Base-by-base conservation (phyloP, 1,140 invertebrate genomes). In the Bombus vancouverensis region DNA sequence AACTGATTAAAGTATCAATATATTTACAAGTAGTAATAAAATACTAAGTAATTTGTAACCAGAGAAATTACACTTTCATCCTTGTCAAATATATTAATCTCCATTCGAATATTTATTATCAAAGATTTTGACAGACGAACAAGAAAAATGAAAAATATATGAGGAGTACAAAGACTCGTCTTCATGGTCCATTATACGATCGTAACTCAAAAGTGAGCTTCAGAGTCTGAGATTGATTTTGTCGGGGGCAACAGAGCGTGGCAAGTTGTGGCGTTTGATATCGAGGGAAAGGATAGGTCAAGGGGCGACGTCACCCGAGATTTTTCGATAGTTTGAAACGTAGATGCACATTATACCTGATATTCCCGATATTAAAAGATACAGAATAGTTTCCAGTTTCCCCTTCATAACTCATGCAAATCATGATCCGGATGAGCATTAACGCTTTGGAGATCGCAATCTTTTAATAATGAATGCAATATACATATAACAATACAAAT, bases 281-380 rank as follows among this genome's bases (percentile, higher is more conserved):
- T 66, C 70, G 44, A 44, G n/a, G 32, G 70, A 77, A 77, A 77
- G 81, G 88, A 87, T 75, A 77, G 83, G 90, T 86, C 79, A 87
- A 89, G 87, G 71, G 85, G 87, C 59, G 87, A 91, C 88, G 90
- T 91, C 85, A 86, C 85, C 74, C 80, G 87, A 87, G 87, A 78
- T 83, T 83, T 39, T 42, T 57, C 42, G 65, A 78, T 68, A 65
- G 80, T 85, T 85, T 53, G 57, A 70, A 68, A 83, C 74, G 47
- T 80, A 66, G 79, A 71, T 87, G 62, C 85, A 86, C 86, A 86
- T 87, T 83, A 89, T 85, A 47, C 82, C 70, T 90, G 90, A 92
- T 92, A 92, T 83, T 44, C 39, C 22, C 39, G 39, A 65, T 82
- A 74, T 82, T 65, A 65, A 82, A 62, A 25, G 42, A 47, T 37